phyloP scores from a whole-genome alignment of 2,888 invertebrate genomes.

The Eupithecia exiguata region DNA sequence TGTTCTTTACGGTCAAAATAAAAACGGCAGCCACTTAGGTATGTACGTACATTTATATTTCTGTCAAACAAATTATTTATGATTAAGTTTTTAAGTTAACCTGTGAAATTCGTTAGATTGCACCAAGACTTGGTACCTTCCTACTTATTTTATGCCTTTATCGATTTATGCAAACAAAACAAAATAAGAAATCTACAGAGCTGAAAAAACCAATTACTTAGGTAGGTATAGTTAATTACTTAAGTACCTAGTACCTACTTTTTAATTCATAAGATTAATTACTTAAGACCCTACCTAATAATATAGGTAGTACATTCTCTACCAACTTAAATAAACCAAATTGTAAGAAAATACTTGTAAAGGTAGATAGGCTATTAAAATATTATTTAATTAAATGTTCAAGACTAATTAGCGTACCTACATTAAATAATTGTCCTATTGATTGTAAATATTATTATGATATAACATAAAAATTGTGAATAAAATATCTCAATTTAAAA shows the following conservation, averaged over 20 bases:
- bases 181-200: neutral
- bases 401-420: conserved; percentile 1
- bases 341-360: neutral
- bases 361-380: neutral
- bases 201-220: neutral
- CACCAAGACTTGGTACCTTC: neutral
- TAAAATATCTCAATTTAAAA: neutral
- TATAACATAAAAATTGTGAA: neutral
- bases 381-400: neutral
- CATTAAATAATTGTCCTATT: neutral
- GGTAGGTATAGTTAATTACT: neutral
- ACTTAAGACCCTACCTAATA: neutral
- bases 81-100: neutral
- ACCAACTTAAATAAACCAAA: neutral
- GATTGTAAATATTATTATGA: conserved; percentile 1
- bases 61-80: neutral
- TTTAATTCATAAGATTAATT: neutral
- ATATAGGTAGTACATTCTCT: neutral
- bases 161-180: neutral
- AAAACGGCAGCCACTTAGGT: neutral
- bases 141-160: neutral
- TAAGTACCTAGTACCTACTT: neutral
- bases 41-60: neutral
- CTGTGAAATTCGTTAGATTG: neutral
- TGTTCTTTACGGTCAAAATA: too few species aligned